Percentiles rank a stretch among this genome's conserved stretches.
phyloP scores from a whole-genome alignment of 2,888 invertebrate species.

The Drosophila austrosaltans region DNA sequence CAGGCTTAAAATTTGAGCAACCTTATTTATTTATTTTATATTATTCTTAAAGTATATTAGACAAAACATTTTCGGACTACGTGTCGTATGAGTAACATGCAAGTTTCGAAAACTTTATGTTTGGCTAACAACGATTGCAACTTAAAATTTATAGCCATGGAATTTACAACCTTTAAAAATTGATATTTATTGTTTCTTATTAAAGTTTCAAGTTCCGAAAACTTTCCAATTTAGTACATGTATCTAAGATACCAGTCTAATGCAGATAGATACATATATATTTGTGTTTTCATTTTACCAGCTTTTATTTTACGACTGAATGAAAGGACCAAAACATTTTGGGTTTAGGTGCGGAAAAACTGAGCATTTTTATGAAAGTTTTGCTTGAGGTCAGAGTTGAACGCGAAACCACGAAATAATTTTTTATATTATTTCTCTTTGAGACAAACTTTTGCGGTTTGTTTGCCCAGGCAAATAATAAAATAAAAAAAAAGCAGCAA shows the following conservation, averaged over 20 bases:
- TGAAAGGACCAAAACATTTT: not conserved
- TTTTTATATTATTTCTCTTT: conserved; percentile 29
- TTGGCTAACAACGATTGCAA: no score
- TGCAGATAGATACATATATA: not conserved
- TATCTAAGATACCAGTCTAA: not conserved
- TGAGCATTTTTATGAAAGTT: not conserved
- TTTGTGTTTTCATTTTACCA: not conserved
- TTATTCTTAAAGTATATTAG: no score
- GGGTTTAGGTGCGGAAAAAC: not conserved
- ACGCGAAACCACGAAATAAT: conserved; percentile 7
- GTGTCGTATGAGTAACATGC: not conserved
- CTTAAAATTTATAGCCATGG: no score
- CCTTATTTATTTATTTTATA: no score
- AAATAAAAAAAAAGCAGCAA: conserved; percentile 24
- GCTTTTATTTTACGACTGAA: not conserved
- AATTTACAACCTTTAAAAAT: no score
- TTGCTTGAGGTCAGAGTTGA: conserved; percentile 2
- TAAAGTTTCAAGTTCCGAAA: no score
- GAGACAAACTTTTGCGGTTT: conserved; percentile 32
- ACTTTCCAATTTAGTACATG: no score
- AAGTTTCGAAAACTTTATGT: not conserved
- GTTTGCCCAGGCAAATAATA: conserved; percentile 35
- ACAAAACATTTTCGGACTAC: not conserved
- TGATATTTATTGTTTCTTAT: no score
- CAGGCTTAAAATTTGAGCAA: no score